These are phyloP conservation scores for Pygoscelis antarcticus DNA, from an alignment of 2,113 vertebrate genomes.

Conservation along the genomic window DNA sequence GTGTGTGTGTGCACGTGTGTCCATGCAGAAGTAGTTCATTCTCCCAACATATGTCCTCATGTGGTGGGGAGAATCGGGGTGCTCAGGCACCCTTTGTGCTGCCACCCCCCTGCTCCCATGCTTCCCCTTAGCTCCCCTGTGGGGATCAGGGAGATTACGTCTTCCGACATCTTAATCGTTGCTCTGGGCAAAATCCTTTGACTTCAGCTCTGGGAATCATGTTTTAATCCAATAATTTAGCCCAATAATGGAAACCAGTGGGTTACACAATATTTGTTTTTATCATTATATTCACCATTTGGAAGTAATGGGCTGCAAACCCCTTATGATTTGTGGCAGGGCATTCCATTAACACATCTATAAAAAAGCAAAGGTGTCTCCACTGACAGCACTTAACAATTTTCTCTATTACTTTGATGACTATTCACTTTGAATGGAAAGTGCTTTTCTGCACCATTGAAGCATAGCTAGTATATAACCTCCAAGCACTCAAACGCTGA, in stretches of 20 bases:
- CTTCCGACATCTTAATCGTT: background rate
- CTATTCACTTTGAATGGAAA: constrained; percentile 19
- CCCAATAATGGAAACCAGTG: background rate
- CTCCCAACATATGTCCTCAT: background rate
- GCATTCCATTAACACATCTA: background rate
- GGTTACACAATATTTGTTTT: constrained; percentile 7
- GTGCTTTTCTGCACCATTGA: constrained; percentile 4
- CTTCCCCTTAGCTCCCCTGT: background rate
- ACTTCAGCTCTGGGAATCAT: background rate
- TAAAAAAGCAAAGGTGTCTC: background rate
- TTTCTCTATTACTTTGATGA: constrained; percentile 20
- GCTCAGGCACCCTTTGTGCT: background rate
- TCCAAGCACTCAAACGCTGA: background rate
- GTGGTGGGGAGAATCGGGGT: background rate
- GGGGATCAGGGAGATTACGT: fast-evolving
- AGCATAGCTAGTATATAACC: background rate
- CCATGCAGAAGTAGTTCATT: background rate
- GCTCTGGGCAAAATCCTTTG: constrained; percentile 2
- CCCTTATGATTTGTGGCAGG: background rate
- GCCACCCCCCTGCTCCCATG: background rate
- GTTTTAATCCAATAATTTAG: background rate
- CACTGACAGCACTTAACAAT: constrained; percentile 2
- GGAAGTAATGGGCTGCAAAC: background rate
- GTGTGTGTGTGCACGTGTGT: no score
- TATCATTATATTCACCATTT: background rate